Evolutionary conservation across 2,888 invertebrate genomes (phyloP).

Genomic region (Synergus gifuensis): DNA sequence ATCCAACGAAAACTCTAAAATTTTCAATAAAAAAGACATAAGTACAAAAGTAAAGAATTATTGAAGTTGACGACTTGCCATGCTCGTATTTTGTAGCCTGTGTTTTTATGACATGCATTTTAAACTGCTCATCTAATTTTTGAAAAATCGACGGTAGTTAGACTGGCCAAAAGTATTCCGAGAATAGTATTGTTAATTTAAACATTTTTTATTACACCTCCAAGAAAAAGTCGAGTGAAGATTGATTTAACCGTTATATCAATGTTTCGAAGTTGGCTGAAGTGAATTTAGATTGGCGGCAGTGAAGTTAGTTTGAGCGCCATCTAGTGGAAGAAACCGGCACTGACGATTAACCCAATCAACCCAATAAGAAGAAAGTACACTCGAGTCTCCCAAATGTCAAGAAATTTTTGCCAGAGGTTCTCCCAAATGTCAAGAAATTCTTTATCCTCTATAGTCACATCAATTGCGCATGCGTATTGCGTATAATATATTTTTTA

Average conservation of each 20-base stretch:
- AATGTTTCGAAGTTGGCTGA: not conserved
- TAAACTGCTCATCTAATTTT: not conserved
- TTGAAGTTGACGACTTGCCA: slow-evolving; percentile 1
- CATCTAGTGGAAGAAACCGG: too few species aligned
- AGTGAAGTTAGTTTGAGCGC: not conserved
- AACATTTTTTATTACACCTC: too few species aligned
- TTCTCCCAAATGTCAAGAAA: too few species aligned
- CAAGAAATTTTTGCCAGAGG: too few species aligned
- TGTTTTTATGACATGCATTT: slow-evolving; percentile 26
- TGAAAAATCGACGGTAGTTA: not conserved
- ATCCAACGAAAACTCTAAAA: not conserved
- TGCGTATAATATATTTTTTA: too few species aligned
- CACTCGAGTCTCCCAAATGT: too few species aligned
- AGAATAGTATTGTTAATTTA: not conserved
- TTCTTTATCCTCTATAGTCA: too few species aligned
- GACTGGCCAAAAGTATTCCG: slow-evolving; percentile 9
- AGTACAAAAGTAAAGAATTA: slow-evolving; percentile 2
- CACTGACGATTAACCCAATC: too few species aligned
- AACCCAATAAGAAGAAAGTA: too few species aligned
- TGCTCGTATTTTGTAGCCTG: slow-evolving; percentile 22
- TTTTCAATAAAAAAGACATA: not conserved
- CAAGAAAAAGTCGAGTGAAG: too few species aligned
- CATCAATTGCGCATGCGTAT: too few species aligned
- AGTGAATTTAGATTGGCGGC: not conserved
- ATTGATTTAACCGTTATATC: too few species aligned